phyloP scores from a whole-genome alignment of 2,888 invertebrate genomes.

The Tenthredo distinguenda region DNA sequence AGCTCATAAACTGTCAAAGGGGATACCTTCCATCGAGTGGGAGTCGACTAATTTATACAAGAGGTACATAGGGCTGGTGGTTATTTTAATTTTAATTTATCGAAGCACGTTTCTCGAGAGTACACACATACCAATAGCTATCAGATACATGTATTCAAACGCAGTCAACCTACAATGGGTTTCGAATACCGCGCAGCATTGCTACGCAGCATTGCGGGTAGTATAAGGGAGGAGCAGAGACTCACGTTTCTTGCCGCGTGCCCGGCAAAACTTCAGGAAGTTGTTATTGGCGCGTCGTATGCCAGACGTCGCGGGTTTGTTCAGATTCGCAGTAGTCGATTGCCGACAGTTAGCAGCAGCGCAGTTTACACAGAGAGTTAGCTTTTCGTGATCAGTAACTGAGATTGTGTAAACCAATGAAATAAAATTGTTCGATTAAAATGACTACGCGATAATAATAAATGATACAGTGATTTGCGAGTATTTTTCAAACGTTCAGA shows the following conservation, averaged over 20 bases:
- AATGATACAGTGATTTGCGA: not conserved
- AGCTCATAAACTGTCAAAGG: not conserved
- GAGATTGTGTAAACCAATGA: not conserved
- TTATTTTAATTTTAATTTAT: slow-evolving; percentile 61
- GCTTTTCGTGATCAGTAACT: slow-evolving; percentile 10
- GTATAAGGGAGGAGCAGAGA: slow-evolving; percentile 1
- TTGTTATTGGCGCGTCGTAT: slow-evolving; percentile 16
- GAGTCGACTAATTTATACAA: not conserved
- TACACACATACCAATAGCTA: not conserved
- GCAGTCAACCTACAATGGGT: not conserved
- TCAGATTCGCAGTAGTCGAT: slow-evolving; percentile 14
- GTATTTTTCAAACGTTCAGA: not conserved
- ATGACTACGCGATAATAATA: slow-evolving; percentile 15
- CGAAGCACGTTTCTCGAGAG: slow-evolving; percentile 18
- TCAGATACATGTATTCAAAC: not conserved
- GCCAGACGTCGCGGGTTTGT: slow-evolving; percentile 29
- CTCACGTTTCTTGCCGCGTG: slow-evolving; percentile 48
- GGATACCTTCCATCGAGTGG: not conserved
- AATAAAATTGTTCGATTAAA: not conserved
- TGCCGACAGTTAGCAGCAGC: slow-evolving; percentile 6
- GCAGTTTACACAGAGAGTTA: slow-evolving; percentile 1
- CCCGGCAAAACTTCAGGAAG: not conserved
- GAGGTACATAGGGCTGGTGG: not conserved
- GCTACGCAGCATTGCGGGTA: slow-evolving; percentile 12
- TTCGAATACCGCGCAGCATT: not conserved